Evolutionary conservation across 2,797 vertebrate species (phyloP).

Genomic region (Malacoraja senta): DNA sequence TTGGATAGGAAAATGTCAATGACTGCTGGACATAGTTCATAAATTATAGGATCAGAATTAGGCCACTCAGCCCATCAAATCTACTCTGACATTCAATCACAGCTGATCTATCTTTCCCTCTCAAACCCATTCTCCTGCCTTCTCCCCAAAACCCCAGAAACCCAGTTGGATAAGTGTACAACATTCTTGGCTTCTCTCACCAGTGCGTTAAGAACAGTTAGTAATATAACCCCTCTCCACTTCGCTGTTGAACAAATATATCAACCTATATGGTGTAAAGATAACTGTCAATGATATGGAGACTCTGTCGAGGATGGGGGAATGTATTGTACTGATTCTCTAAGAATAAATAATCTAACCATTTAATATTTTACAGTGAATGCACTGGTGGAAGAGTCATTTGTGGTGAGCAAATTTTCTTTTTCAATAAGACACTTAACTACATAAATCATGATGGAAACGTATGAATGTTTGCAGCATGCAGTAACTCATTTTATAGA

Average conservation of each 20-base stretch:
- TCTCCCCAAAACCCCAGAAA: too few species aligned
- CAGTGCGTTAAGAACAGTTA: not conserved
- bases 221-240: too few species aligned
- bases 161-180: not conserved
- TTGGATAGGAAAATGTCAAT: too few species aligned
- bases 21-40: too few species aligned
- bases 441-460: too few species aligned
- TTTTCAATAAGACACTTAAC: not conserved
- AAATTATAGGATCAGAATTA: too few species aligned
- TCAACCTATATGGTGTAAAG: not conserved
- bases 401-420: not conserved
- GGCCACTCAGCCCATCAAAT: too few species aligned
- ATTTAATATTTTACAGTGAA: constrained; percentile 9
- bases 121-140: too few species aligned
- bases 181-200: not conserved
- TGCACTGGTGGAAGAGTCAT: not conserved
- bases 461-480: not conserved
- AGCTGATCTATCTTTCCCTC: not conserved
- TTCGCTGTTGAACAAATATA: not conserved
- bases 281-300: not conserved
- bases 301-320: not conserved
- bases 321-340: not conserved
- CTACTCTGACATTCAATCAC: not conserved
- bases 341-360: not conserved
- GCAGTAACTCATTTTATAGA: not conserved